These are phyloP conservation scores for Gracilinanus agilis DNA, from an alignment of 2,113 vertebrate species.

Conservation along the genomic window DNA sequence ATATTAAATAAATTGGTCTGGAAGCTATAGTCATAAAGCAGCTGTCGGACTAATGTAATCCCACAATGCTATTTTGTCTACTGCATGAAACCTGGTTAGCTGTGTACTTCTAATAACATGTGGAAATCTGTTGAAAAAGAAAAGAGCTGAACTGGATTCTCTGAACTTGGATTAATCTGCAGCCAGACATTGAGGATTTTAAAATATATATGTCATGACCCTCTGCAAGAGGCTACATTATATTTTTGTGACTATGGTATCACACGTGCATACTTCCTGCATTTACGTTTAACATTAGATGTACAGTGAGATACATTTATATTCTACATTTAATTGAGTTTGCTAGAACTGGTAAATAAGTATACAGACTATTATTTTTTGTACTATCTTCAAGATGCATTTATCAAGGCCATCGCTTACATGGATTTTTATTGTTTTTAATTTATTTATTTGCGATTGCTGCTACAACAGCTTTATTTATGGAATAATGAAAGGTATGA, in stretches of 20 bases:
- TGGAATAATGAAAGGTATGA: neutral
- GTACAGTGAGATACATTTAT: neutral
- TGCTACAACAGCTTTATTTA: neutral
- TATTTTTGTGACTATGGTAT: neutral
- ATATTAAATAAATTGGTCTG: slow-evolving; percentile 95
- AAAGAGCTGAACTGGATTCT: slow-evolving; percentile 88
- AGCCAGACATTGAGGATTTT: slow-evolving; percentile 26
- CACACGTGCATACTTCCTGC: neutral
- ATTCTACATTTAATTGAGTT: neutral
- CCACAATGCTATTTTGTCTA: slow-evolving; percentile 93
- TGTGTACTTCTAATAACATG: slow-evolving; percentile 87
- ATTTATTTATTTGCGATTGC: slow-evolving; percentile 8
- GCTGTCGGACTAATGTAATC: slow-evolving; percentile 92
- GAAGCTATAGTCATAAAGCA: slow-evolving; percentile 93
- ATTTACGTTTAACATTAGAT: neutral
- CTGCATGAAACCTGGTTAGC: slow-evolving; percentile 91
- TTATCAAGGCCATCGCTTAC: neutral
- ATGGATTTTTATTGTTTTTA: slow-evolving; percentile 7
- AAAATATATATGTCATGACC: slow-evolving; percentile 39
- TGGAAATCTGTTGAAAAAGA: slow-evolving; percentile 84
- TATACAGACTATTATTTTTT: neutral
- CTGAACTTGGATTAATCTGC: slow-evolving; percentile 79
- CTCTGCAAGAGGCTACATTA: neutral
- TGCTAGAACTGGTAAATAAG: neutral
- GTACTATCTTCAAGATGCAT: neutral